Conservation (phyloP, 2,113 vertebrate species). For the Xenopus tropicalis region UCB_Xtro_10.0 CM004443.2:79616001-79616500, state of each 20-base stretch:
- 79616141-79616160: not conserved
- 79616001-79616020: too few species aligned
- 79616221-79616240: too few species aligned
- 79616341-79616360: not conserved
- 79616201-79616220: too few species aligned
- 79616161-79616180: not conserved
- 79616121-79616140: not conserved
- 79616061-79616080: slow-evolving; percentile 3
- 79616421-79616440: not conserved
- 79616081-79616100: not conserved
- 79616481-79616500: not conserved
- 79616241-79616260: too few species aligned
- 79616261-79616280: too few species aligned
- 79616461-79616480: not conserved
- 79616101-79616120: not conserved
- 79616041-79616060: too few species aligned
- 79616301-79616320: too few species aligned
- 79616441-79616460: not conserved
- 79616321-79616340: too few species aligned
- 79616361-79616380: slow-evolving; percentile 13
- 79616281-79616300: too few species aligned
- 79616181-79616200: not conserved
- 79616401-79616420: slow-evolving; percentile 7
- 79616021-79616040: too few species aligned
- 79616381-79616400: not conserved